Base-by-base conservation (phyloP, 2,113 vertebrate species). In the Menidia beryllina region DNA sequence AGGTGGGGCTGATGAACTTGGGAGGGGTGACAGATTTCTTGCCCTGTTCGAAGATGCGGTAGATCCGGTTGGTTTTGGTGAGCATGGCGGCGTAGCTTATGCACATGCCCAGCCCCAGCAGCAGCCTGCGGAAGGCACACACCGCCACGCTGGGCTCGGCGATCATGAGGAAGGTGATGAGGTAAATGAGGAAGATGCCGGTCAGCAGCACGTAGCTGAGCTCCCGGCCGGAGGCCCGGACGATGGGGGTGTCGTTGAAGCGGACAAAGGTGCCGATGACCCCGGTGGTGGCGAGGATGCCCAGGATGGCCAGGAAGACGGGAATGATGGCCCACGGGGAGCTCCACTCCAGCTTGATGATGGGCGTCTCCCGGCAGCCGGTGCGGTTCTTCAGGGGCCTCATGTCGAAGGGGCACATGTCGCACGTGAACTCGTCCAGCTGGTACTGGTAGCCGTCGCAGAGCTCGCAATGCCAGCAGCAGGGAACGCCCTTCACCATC, bases 61-160 rank as follows among this genome's bases (percentile, higher is more conserved):
- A 95, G 84, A 96, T 96, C 19, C 95, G 89, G 80, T 96, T 96
- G 58, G 95, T 96, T 86, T 96, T 96, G 64, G 95, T 95, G 49
- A 96, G 88, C 88, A 96, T 92, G 17, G 95, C 95, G 0, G 94
- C 74, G 23, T 95, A 94, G 84, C 91, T 94, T 75, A 96, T 91
- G 84, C 89, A 91, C 90, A 93, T 91, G 36, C 94, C 93, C 2
- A 92, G 85, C 0, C 94, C 94, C 24, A 93, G 75, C 69, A 95
- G 88, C 50, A 94, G 83, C 4, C 95, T 53, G 3, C 95, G 89
- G 25, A 95, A 86, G 21, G 94, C 92, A 0, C 95, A 96, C 34
- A 94, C 89, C 0, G 48, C 81, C 0, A 70, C 41, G 0, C 92
- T 91, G 0, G 94, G 95, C 85, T 95, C 93, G 0, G 91, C 93